Evolutionary conservation across 2,797 vertebrate genomes (phyloP).

Genomic region (Gobionotothen gibberifrons): DNA sequence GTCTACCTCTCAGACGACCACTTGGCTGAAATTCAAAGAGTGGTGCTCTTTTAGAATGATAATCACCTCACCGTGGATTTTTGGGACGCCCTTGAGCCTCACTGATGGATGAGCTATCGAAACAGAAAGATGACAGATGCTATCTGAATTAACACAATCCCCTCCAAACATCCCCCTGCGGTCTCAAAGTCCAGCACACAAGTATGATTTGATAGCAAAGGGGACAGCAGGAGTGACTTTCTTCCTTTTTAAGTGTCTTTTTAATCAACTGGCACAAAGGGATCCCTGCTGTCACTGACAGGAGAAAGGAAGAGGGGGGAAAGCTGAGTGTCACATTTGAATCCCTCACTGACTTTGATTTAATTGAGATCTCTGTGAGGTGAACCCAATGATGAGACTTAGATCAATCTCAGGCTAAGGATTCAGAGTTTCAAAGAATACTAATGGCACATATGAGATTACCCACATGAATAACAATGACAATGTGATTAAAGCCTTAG

Average conservation of each 20-base stretch:
- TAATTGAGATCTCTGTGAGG: conserved; percentile 49
- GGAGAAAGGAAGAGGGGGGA: conserved; percentile 18
- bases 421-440: conserved; percentile 34
- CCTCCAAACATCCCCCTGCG: conserved; percentile 13
- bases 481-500: conserved; percentile 26
- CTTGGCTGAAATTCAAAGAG: conserved; percentile 65
- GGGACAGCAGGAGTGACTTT: conserved; percentile 17
- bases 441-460: conserved; percentile 25
- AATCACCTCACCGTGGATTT: conserved; percentile 58
- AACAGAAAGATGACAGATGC: conserved; percentile 68
- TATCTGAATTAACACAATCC: conserved; percentile 54
- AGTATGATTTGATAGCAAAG: conserved; percentile 52
- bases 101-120: conserved; percentile 41
- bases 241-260: conserved; percentile 46
- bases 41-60: conserved; percentile 50
- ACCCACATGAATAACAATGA: conserved; percentile 15
- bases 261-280: conserved; percentile 63
- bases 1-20: conserved; percentile 40
- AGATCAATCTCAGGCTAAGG: conserved; percentile 33
- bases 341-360: conserved; percentile 56
- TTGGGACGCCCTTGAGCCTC: conserved; percentile 35
- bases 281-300: conserved; percentile 48
- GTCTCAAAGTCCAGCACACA: conserved; percentile 23
- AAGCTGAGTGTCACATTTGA: conserved; percentile 40
- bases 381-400: conserved; percentile 41